A percentile compares a stretch with the other conserved stretches of the same genome.
phyloP scores from a whole-genome alignment of 2,888 invertebrate genomes.

The Osmoderma eremita region DNA sequence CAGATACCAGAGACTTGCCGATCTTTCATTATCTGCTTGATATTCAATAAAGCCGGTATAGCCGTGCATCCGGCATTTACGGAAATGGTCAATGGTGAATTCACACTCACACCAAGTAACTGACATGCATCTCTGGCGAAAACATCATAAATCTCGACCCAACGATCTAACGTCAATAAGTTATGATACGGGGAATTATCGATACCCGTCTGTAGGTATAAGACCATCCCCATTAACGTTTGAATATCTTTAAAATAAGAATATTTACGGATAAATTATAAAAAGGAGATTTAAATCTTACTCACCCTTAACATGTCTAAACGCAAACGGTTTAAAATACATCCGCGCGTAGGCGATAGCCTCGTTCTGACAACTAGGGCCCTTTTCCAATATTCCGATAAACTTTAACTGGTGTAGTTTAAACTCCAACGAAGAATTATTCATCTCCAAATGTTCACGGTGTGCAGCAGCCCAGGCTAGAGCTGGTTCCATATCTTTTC shows the following conservation, averaged over 20 bases:
- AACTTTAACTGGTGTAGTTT: conserved; percentile 84
- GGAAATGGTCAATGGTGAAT: conserved; percentile 91
- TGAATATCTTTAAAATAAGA: conserved; percentile 74
- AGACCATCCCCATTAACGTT: conserved; percentile 84
- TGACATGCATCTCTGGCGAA: conserved; percentile 94
- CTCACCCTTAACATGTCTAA: conserved; percentile 78
- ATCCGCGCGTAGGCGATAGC: conserved; percentile 88
- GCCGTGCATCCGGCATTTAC: conserved; percentile 94
- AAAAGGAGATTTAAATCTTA: too few relatives aligned
- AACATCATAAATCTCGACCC: conserved; percentile 88
- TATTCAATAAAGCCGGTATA: conserved; percentile 92
- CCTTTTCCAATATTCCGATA: conserved; percentile 76
- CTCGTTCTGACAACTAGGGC: conserved; percentile 74
- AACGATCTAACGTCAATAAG: conserved; percentile 78
- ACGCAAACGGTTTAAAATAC: conserved; percentile 84
- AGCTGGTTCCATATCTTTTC: conserved; percentile 84
- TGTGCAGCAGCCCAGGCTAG: conserved; percentile 87
- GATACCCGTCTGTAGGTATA: conserved; percentile 83
- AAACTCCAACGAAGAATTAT: conserved; percentile 80
- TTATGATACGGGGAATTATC: conserved; percentile 81
- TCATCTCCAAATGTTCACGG: conserved; percentile 75
- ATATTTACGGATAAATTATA: conserved; percentile 50
- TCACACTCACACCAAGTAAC: conserved; percentile 87
- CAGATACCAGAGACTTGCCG: conserved; percentile 92
- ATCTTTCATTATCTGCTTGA: conserved; percentile 90